Conservation (phyloP, 2,797 vertebrate species). For the Sebastes reedi region DNA sequence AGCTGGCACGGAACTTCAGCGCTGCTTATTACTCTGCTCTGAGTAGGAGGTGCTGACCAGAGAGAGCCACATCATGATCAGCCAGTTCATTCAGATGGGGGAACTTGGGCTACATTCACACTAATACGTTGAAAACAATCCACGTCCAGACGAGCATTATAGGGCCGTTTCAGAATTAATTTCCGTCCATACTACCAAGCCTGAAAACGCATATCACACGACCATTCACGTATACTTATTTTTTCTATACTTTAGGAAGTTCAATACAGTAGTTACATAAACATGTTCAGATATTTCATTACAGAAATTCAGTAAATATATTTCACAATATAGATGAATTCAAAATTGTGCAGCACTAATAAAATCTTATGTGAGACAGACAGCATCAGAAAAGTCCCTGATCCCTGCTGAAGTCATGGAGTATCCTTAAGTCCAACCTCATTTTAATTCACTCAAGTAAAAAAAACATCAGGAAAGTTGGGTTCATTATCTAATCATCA, state of each 20-base stretch:
- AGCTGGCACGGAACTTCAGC: constrained; percentile 41
- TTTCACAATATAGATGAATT: no score
- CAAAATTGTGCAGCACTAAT: no score
- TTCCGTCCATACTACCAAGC: no score
- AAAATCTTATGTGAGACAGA: not conserved
- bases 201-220: no score
- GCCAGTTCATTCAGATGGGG: constrained; percentile 29
- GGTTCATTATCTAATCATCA: not conserved
- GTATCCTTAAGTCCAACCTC: not conserved
- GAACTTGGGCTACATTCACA: not conserved
- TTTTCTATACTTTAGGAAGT: no score
- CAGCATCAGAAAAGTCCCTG: not conserved
- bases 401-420: not conserved
- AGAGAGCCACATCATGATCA: constrained; percentile 16
- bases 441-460: not conserved
- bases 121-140: no score
- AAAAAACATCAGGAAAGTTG: not conserved
- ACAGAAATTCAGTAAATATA: no score
- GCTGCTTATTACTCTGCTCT: constrained; percentile 50
- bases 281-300: no score
- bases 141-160: no score
- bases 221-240: no score
- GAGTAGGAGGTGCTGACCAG: constrained; percentile 57
- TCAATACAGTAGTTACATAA: no score
- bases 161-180: no score